A percentile compares a stretch with the other conserved stretches of the same genome.
Evolutionary conservation across 2,797 vertebrate genomes (phyloP).

Genomic region (Morelia viridis): DNA sequence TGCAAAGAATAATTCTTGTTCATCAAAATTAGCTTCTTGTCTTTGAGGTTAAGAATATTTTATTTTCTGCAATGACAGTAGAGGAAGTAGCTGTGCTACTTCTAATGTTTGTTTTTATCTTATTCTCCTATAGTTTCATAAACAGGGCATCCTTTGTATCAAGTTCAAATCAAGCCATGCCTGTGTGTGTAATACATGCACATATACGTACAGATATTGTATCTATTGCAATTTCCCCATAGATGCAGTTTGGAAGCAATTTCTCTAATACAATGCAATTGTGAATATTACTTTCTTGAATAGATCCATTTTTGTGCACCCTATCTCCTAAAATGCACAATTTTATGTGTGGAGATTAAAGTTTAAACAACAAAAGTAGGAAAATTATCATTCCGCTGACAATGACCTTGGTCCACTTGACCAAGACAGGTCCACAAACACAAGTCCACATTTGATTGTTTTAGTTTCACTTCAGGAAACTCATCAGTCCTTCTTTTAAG

Average conservation of each 20-base stretch:
- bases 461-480: neutral
- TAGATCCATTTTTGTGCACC: neutral
- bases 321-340: neutral
- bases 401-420: neutral
- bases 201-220: neutral
- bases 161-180: neutral
- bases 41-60: neutral
- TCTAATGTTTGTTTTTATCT: neutral
- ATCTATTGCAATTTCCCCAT: neutral
- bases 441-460: neutral
- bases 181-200: neutral
- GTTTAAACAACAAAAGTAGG: neutral
- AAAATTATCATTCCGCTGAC: neutral
- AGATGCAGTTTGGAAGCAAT: neutral
- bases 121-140: neutral
- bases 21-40: neutral
- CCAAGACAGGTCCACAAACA: neutral
- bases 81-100: neutral
- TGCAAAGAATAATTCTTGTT: neutral
- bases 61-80: neutral
- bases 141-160: neutral
- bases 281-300: neutral
- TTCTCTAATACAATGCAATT: neutral
- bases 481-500: neutral
- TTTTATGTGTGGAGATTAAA: neutral